Base-by-base conservation (phyloP, 1,140 invertebrate species). In the Drosophila ironensis region DNA sequence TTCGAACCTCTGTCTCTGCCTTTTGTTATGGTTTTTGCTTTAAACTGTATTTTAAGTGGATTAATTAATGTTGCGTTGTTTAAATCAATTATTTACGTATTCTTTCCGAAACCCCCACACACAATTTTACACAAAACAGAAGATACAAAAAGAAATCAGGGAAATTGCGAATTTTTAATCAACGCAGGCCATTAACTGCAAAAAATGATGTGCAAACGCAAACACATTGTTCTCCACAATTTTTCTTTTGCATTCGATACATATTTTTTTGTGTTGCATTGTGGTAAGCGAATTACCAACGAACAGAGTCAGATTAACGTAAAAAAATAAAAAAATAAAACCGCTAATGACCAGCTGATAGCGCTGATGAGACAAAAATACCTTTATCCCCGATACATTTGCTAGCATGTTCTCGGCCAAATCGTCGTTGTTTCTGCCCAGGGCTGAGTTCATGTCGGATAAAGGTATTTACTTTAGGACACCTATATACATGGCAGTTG, bases 341-440 rank as follows among this genome's bases (percentile, higher is more conserved):
- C 24, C 40, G 28, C 11, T 42, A 20, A 42, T 53, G 35, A 48
- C 69, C 42, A 50, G 9, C 24, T 19, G 12, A 59, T 35, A 57
- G 11, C 28, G 68, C 16, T 40, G 11, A 25, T 37, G 12, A 40
- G 14, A 27, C 2, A 17, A 25, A 81, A 86, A 74, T 78, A 63
- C 75, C 80, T 87, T 86, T 87, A 86, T 86, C 81, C 17, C 12
- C 16, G 2, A 45, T 54, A 22, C 5, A 66, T 73, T 70, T 6
- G 37, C 14, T 50, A 35, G 48, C 87, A 89, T 89, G 88, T 82
- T 89, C 88, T 89, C 72, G 86, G 88, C 86, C 88, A 73, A 78
- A 64, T 73, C 84, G 88, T 89, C 88, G 88, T 89, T 89, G 88
- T 72, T 82, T 88, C 88, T 89, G 88, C 88, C 88, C 88, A 89